Evolutionary conservation across 2,888 invertebrate genomes (phyloP).

Genomic region (Drosophila recens): DNA sequence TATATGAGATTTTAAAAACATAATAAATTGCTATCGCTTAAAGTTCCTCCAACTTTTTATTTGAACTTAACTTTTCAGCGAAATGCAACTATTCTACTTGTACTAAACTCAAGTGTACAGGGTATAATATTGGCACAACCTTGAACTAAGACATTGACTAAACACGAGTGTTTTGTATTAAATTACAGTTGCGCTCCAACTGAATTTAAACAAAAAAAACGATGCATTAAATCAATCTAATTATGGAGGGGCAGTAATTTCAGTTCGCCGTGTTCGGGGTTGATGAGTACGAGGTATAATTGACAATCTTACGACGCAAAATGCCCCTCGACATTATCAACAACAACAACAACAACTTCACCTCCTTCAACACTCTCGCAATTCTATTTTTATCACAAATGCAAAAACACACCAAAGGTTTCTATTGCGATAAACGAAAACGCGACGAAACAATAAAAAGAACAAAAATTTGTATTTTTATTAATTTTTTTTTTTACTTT

Average conservation of each 20-base stretch:
- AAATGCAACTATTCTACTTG: background rate
- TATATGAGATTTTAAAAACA: no score
- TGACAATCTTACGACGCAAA: slow-evolving; percentile 23
- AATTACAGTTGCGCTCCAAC: background rate
- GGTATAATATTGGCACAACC: slow-evolving; percentile 8
- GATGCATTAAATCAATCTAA: background rate
- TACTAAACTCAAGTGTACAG: background rate
- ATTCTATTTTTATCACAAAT: slow-evolving; percentile 1
- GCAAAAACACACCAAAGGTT: background rate
- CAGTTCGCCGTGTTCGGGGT: background rate
- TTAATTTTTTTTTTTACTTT: background rate
- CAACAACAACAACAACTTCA: slow-evolving; percentile 4
- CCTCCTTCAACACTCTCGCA: background rate
- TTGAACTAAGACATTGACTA: slow-evolving; percentile 6
- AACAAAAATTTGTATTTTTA: background rate
- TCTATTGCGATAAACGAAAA: slow-evolving; percentile 9
- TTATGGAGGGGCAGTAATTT: background rate
- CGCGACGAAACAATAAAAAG: slow-evolving; percentile 7
- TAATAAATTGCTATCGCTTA: no score
- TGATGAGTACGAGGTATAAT: background rate
- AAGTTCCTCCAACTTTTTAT: no score
- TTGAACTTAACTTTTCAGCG: no score
- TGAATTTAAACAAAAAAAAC: background rate
- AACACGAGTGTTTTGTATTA: background rate
- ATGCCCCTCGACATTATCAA: slow-evolving; percentile 17